These are phyloP conservation scores for Drosophila biarmipes DNA, from an alignment of 1,140 invertebrate species.

Conservation along the genomic window DNA sequence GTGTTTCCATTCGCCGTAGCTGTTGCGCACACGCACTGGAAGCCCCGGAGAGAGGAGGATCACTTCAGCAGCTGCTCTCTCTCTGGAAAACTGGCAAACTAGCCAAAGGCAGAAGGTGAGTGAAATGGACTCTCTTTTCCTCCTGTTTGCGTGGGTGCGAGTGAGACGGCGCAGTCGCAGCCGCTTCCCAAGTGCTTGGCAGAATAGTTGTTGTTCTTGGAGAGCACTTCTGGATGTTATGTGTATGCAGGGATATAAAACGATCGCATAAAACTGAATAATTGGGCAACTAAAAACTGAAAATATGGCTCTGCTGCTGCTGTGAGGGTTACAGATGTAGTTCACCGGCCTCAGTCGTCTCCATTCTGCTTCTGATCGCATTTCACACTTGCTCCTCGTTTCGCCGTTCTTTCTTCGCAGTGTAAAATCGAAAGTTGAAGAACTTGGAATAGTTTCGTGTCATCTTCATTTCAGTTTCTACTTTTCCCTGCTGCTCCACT, in stretches of 20 bases:
- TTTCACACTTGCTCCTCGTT: slow-evolving; percentile 25
- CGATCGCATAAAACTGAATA: no score
- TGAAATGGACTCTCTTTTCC: slow-evolving; percentile 16
- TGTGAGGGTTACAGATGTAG: neutral
- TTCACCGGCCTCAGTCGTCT: neutral
- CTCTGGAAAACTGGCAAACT: neutral
- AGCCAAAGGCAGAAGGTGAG: slow-evolving; percentile 8
- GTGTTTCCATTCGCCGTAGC: slow-evolving; percentile 21
- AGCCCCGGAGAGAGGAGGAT: slow-evolving; percentile 26
- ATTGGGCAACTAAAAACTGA: no score
- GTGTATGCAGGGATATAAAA: no score
- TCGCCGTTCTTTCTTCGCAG: neutral
- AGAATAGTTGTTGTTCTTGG: no score
- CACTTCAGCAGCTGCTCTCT: slow-evolving; percentile 42
- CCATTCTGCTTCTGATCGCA: slow-evolving; percentile 14
- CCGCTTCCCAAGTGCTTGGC: neutral
- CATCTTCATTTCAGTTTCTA: slow-evolving; percentile 24
- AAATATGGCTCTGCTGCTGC: no score
- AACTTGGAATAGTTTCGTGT: slow-evolving; percentile 34
- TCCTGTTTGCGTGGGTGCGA: neutral
- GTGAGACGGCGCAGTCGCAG: slow-evolving; percentile 12
- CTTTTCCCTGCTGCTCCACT: slow-evolving; percentile 22
- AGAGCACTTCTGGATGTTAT: no score
- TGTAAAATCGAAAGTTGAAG: slow-evolving; percentile 36
- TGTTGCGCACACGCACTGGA: slow-evolving; percentile 41